phyloP scores from a whole-genome alignment of 2,113 vertebrate genomes.

The Phodopus roborovskii region DNA sequence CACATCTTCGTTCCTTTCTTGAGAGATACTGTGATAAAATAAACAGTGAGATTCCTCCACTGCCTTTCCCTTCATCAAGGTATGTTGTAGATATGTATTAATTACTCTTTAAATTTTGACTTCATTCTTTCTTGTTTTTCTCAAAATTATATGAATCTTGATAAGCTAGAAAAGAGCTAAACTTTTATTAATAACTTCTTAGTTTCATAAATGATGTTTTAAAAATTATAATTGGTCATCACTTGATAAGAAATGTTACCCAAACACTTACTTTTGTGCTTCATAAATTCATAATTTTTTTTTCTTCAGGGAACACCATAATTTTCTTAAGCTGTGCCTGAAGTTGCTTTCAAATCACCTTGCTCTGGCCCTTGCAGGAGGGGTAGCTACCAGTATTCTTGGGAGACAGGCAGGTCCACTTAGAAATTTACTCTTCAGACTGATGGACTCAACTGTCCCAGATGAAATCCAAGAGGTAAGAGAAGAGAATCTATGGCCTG shows the following conservation, averaged over 20 bases:
- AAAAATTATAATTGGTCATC: slow-evolving; percentile 19
- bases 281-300: slow-evolving; percentile 39
- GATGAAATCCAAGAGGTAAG: slow-evolving; percentile 98
- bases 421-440: slow-evolving; percentile 95
- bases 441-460: slow-evolving; percentile 99
- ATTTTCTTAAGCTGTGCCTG: slow-evolving; percentile 96
- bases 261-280: background rate
- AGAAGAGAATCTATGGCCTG: background rate
- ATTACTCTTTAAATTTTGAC: slow-evolving; percentile 49
- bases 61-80: slow-evolving; percentile 96
- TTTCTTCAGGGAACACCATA: slow-evolving; percentile 94
- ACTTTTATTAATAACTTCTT: slow-evolving; percentile 52
- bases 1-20: slow-evolving; percentile 95
- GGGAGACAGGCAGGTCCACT: slow-evolving; percentile 96
- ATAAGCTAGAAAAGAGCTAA: slow-evolving; percentile 45
- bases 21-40: slow-evolving; percentile 98
- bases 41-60: slow-evolving; percentile 93
- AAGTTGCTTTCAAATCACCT: slow-evolving; percentile 98
- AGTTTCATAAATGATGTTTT: slow-evolving; percentile 19
- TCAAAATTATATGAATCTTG: slow-evolving; percentile 48
- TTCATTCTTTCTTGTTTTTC: slow-evolving; percentile 41
- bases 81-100: slow-evolving; percentile 78
- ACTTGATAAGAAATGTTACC: slow-evolving; percentile 20
- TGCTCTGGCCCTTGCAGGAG: slow-evolving; percentile 96
- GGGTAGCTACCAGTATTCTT: slow-evolving; percentile 98